These are phyloP conservation scores for Oreonectes daqikongensis DNA, from an alignment of 2,797 vertebrate species.

Conservation along the genomic window DNA sequence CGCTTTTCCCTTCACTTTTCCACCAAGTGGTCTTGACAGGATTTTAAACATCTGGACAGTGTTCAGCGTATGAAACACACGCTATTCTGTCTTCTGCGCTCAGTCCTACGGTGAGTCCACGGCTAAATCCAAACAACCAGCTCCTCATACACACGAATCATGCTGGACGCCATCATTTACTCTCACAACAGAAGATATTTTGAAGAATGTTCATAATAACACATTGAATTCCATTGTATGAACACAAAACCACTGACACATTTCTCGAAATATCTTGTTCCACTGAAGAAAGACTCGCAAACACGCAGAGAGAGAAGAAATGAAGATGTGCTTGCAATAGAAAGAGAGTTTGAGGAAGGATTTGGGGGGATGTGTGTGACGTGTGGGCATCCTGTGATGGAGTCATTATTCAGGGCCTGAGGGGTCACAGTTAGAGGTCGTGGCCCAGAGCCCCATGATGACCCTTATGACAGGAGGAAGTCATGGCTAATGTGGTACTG, in stretches of 20 bases:
- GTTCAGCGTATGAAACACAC: constrained; percentile 22
- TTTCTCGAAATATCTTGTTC: too few species aligned
- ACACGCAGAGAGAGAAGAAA: too few species aligned
- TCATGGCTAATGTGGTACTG: constrained; percentile 48
- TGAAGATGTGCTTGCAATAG: too few species aligned
- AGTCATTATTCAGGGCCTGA: constrained; percentile 44
- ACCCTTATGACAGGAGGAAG: constrained; percentile 51
- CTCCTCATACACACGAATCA: too few species aligned
- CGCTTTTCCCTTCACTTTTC: constrained; percentile 27
- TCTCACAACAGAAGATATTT: too few species aligned
- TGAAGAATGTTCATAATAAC: too few species aligned
- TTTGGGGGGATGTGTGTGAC: constrained; percentile 9
- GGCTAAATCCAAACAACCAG: constrained; percentile 29
- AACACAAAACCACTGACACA: too few species aligned
- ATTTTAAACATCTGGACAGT: constrained; percentile 50
- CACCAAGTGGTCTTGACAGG: constrained; percentile 50
- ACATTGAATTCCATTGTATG: too few species aligned
- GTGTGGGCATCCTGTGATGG: constrained; percentile 41
- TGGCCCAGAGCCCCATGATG: constrained; percentile 17
- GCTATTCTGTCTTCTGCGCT: constrained; percentile 8
- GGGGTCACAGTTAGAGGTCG: constrained; percentile 49
- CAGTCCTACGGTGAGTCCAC: constrained; percentile 9
- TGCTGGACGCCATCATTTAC: too few species aligned
- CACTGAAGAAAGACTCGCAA: too few species aligned
- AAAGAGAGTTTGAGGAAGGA: background rate